Conservation (phyloP, 2,113 vertebrate species). For the Empidonax alnorum region DNA sequence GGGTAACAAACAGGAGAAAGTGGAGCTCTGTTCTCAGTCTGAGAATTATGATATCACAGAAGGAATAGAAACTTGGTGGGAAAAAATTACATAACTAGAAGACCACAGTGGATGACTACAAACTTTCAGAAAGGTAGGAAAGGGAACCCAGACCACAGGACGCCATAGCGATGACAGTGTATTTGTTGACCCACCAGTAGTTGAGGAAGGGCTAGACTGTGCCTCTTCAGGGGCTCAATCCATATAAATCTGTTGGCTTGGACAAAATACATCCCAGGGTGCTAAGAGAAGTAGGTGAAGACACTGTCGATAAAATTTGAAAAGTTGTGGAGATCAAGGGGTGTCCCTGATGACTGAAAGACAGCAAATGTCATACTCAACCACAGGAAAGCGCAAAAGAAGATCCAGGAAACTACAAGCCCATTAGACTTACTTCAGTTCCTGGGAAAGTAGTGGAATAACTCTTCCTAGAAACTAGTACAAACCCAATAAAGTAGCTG, state of each 20-base stretch:
- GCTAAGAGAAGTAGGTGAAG: not conserved
- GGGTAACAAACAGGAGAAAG: not conserved
- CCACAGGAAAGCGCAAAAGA: not conserved
- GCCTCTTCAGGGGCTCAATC: not conserved
- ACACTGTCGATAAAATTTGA: not conserved
- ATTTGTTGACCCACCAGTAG: not conserved
- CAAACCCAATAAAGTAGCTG: not conserved
- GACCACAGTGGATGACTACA: not conserved
- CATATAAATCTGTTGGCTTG: not conserved
- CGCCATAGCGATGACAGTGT: not conserved
- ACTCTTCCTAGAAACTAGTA: not conserved
- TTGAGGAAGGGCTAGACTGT: not conserved
- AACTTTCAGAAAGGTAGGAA: not conserved
- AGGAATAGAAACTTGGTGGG: not conserved
- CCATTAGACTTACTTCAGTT: not conserved
- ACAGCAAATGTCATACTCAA: not conserved
- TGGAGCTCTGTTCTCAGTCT: not conserved
- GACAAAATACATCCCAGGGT: not conserved
- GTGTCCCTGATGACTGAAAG: not conserved
- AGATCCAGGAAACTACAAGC: not conserved
- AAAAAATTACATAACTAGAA: not conserved
- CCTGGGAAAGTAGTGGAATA: not conserved
- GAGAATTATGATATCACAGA: not conserved
- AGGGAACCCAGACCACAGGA: not conserved
- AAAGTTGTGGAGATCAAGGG: not conserved